Conservation (phyloP, 2,888 invertebrate species). For the Notocelia uddmanniana region DNA sequence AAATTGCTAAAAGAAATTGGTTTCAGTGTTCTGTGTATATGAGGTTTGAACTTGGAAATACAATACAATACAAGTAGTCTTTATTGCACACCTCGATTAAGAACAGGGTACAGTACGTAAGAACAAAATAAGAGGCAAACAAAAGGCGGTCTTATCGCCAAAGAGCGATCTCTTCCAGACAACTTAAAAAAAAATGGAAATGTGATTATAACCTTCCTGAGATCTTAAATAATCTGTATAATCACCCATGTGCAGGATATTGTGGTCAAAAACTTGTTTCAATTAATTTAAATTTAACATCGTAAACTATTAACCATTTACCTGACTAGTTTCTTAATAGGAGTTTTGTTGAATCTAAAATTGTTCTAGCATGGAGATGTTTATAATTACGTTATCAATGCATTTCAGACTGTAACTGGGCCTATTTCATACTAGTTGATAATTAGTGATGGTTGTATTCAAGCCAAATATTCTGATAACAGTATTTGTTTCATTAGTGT, state of each 20-base stretch:
- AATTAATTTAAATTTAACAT: conserved; percentile 13
- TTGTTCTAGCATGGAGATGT: neutral
- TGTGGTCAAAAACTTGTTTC: conserved; percentile 9
- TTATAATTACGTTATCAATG: conserved; percentile 22
- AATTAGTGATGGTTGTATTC: neutral
- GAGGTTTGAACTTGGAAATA: no score
- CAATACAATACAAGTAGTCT: no score
- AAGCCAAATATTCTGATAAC: neutral
- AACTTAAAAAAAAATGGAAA: neutral
- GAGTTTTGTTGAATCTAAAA: neutral
- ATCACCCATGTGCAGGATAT: neutral
- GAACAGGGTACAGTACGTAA: no score
- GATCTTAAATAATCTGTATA: neutral
- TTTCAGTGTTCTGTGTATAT: no score
- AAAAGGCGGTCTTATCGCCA: no score
- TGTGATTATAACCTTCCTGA: neutral
- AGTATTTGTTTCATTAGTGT: neutral
- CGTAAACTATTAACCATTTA: neutral
- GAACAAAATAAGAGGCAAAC: no score
- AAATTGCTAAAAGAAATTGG: no score
- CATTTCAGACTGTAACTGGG: conserved; percentile 21
- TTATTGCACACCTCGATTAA: no score
- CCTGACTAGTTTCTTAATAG: neutral
- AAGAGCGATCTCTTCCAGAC: no score
- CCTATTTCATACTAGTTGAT: conserved; percentile 10